phyloP scores from a whole-genome alignment of 2,113 vertebrate species.

The Hypanus sabinus region DNA sequence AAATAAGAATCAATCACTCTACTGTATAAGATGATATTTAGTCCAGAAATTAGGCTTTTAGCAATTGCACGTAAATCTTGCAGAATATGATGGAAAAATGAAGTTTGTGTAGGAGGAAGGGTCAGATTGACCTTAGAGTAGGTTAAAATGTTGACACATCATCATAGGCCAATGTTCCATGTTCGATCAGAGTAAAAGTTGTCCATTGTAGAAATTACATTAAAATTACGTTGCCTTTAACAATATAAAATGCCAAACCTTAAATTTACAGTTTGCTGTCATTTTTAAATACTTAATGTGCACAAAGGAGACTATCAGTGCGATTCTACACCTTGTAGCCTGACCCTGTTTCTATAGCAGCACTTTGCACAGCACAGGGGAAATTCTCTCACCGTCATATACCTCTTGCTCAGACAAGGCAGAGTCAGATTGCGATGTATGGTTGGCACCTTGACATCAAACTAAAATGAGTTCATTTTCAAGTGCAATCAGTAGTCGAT shows the following conservation, averaged over 20 bases:
- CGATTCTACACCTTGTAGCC: neutral
- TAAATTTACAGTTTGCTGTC: neutral
- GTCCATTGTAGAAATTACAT: too few species aligned
- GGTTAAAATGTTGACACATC: too few species aligned
- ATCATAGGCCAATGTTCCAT: too few species aligned
- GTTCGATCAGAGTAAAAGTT: neutral
- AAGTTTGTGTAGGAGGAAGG: too few species aligned
- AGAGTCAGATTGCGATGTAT: too few species aligned
- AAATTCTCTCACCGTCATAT: neutral
- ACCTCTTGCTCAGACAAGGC: neutral
- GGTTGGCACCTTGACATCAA: neutral
- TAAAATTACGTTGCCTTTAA: neutral
- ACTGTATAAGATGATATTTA: too few species aligned
- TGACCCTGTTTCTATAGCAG: conserved; percentile 32
- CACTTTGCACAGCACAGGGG: neutral
- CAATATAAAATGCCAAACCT: neutral
- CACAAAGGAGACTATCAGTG: neutral
- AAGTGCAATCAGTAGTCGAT: neutral
- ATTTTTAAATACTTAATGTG: neutral
- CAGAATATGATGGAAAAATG: neutral
- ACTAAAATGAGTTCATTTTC: neutral
- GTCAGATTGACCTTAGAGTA: too few species aligned
- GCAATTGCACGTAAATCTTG: neutral
- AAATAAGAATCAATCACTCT: neutral
- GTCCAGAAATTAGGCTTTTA: neutral